These are phyloP conservation scores for Heliopora coerulea DNA, from an alignment of 92 coral and sea anemone species.

Conservation along the genomic window DNA sequence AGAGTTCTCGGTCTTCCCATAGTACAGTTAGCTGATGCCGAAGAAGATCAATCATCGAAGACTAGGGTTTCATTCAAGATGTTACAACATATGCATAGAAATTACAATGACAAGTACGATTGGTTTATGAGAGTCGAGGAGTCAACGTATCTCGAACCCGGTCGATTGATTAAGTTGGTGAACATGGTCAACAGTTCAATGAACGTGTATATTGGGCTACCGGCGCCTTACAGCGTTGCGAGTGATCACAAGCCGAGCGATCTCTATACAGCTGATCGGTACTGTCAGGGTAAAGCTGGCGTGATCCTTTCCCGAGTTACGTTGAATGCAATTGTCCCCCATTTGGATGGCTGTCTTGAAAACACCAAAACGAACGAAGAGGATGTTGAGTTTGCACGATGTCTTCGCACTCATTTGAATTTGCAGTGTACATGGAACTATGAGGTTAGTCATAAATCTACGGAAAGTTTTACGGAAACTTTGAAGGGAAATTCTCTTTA, in stretches of 20 bases:
- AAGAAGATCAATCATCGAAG: constrained; percentile 76
- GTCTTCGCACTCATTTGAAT: constrained; percentile 65
- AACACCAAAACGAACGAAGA: constrained; percentile 77
- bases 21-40: constrained; percentile 74
- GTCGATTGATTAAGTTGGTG: constrained; percentile 68
- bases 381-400: constrained; percentile 87
- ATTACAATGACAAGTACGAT: constrained; percentile 75
- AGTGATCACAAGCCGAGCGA: constrained; percentile 44
- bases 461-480: no score
- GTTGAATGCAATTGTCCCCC: constrained; percentile 64
- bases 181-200: constrained; percentile 81
- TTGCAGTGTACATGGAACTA: constrained; percentile 96
- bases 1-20: constrained; percentile 87
- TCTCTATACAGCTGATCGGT: constrained; percentile 70
- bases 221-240: constrained; percentile 58
- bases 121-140: constrained; percentile 97
- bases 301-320: constrained; percentile 69
- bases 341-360: constrained; percentile 73
- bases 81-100: constrained; percentile 90
- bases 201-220: constrained; percentile 78
- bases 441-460: constrained; percentile 74
- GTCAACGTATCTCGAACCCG: constrained; percentile 71
- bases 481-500: no score
- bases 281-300: constrained; percentile 85
- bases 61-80: constrained; percentile 81